These are phyloP conservation scores for Caenorhabditis tropicalis DNA, from an alignment of 1,140 invertebrate genomes.

Conservation along the genomic window DNA sequence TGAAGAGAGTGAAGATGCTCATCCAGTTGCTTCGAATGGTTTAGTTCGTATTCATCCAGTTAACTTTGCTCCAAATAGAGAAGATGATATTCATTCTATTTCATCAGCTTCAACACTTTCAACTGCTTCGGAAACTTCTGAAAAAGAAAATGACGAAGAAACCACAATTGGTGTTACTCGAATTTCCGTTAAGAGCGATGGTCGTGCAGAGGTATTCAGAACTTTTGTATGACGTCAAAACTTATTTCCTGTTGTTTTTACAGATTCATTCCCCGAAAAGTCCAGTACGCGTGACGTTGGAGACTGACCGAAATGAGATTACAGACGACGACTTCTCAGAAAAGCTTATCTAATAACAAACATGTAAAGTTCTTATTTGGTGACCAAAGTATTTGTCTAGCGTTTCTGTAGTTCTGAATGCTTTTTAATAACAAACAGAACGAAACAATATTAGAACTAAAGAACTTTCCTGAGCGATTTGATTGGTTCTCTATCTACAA, in stretches of 20 bases:
- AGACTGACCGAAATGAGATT: constrained; percentile 7
- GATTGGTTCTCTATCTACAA: not conserved
- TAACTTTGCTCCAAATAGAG: constrained; percentile 25
- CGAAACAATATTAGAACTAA: too few species aligned
- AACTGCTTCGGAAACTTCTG: not conserved
- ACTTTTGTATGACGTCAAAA: not conserved
- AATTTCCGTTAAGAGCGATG: constrained; percentile 24
- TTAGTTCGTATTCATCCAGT: constrained; percentile 20
- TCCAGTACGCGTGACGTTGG: constrained; percentile 8
- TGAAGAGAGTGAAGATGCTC: constrained; percentile 19
- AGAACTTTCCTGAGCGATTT: too few species aligned
- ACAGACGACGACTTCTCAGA: constrained; percentile 16
- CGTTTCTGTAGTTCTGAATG: not conserved
- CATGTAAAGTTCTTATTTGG: not conserved
- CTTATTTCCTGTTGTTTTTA: not conserved
- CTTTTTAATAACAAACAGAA: not conserved
- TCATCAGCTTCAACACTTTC: not conserved
- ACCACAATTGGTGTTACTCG: not conserved
- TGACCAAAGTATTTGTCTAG: constrained; percentile 37
- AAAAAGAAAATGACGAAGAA: not conserved
- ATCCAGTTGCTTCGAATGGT: not conserved
- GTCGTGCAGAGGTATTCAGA: not conserved
- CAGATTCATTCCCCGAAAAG: constrained; percentile 34
- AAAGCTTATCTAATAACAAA: constrained; percentile 13
- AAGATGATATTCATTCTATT: not conserved